Base-by-base conservation (phyloP, 2,888 invertebrate species). In the Tenthredo amoena region DNA sequence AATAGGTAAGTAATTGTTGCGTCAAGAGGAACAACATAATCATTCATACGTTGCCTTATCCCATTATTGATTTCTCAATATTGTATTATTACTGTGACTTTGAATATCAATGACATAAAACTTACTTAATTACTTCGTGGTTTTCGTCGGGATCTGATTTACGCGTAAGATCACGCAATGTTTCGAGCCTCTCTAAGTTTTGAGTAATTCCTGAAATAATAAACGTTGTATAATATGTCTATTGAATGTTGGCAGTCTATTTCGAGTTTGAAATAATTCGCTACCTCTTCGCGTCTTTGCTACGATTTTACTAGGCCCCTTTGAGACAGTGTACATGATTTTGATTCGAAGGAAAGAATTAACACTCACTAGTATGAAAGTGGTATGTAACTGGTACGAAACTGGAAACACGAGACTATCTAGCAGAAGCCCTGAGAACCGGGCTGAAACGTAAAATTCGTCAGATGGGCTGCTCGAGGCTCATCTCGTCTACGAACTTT, bases 241-340 rank as follows among this genome's bases (percentile, higher is more conserved):
- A 84, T 68, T 84, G 85, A 50, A 86, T 86, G 86, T 84, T 68
- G 65, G 83, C 81, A 85, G 79, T 79, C 86, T 18, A 26, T 50
- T n/a, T 84, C 77, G 81, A 65, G 62, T n/a, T 21, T 21, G 58
- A 79, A 62, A 58, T 87, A 65, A 86, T 83, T 50, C 85, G 81
- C 93, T 92, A 97, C 97, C 97, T 95, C 98, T 95, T 91, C 97
- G 95, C 89, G 97, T 97, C 95, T 98, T 97, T 87, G 97, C 97
- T 90, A 97, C 97, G 93, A 98, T 97, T 95, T 97, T 97, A 94
- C 97, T 98, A 87, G 97, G 97, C 88, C 97, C 97, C 94, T 97
- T 97, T 87, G 97, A 96, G 92, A 98, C 96, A 92, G 97, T 97
- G 95, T 98, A 98, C 98, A 98, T 98, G 93, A 94, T 95, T 37